These are phyloP conservation scores for Sycophila texana DNA, from an alignment of 2,888 invertebrate species.

Conservation along the genomic window DNA sequence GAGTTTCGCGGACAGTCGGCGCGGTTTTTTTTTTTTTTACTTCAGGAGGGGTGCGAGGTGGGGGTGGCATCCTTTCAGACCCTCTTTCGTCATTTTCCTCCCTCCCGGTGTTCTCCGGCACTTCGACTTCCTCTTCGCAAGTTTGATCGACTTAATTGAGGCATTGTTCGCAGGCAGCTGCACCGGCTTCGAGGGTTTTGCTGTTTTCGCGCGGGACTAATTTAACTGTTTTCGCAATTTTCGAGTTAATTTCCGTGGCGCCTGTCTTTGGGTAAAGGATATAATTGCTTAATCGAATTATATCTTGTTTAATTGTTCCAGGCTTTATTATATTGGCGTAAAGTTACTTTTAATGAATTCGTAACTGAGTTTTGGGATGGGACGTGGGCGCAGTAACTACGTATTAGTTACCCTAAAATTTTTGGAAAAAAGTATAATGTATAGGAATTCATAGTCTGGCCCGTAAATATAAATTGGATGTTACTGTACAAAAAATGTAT, in stretches of 20 bases:
- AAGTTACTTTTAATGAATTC: too few relatives aligned
- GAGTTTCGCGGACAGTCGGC: neutral
- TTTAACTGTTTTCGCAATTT: conserved; percentile 21
- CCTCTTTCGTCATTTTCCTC: conserved; percentile 3
- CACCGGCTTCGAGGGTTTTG: neutral
- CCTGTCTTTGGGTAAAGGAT: neutral
- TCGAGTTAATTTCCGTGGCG: neutral
- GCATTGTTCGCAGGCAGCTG: conserved; percentile 23
- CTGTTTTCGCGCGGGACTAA: neutral
- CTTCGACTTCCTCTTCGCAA: conserved; percentile 5
- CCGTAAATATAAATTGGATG: too few relatives aligned
- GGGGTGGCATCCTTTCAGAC: neutral
- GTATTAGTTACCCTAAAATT: too few relatives aligned
- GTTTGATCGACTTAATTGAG: conserved; percentile 49
- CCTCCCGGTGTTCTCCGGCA: neutral
- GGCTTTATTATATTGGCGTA: neutral
- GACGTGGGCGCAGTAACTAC: too few relatives aligned
- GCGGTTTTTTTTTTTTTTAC: conserved; percentile 24
- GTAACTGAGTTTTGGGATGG: too few relatives aligned
- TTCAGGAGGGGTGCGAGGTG: neutral
- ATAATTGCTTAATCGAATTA: conserved; percentile 12
- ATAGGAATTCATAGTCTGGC: too few relatives aligned
- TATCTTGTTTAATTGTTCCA: neutral
- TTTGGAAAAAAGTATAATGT: too few relatives aligned
- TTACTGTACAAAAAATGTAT: too few relatives aligned